Evolutionary conservation across 2,113 vertebrate genomes (phyloP), one percentile per base, ranked within the genome.

Genomic region (Gopherus flavomarginatus): DNA sequence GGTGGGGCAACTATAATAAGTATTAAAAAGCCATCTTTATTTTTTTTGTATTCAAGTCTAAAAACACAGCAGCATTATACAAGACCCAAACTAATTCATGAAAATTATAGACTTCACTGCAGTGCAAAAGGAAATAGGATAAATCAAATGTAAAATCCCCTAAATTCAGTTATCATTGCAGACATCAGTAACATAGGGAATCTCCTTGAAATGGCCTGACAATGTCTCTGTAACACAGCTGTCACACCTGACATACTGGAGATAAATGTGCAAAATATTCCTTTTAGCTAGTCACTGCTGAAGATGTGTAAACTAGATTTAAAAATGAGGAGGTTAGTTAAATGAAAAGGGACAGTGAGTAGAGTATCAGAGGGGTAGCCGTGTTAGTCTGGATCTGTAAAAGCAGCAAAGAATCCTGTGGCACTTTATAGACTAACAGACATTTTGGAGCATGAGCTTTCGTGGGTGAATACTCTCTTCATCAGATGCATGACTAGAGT

Each of bases 191-290:
- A 72, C 38, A 27, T 26, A 14, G n/a, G 42, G 24, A 44, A 78
- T 27, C 72, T 29, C 6, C 0, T 47, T 0, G 0, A 80, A 72
- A 19, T 8, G 9, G 24, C 42, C 12, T 1, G 1, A 2, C 11
- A 35, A 10, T 29, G 35, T 4, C 3, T 11, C 17, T 29, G 21
- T 79, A 77, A 52, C 5, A 5, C 9, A 52, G 0, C 49, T 53
- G 24, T 26, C 2, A 1, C 6, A 50, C 26, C 12, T 56, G 75
- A 38, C 19, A 9, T n/a, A 35, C 62, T 69, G 35, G 65, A 72
- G n/a, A 72, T 38, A 38, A 72, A 72, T 72, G 65, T 72, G 65
- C 35, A 72, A 22, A 21, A 10, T 38, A 11, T 72, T 72, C n/a
- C 65, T 72, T 72, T 38, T 72, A 72, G 65, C 9, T 10, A 4